Conservation (phyloP, 2,113 vertebrate genomes). For the Rhagologus leucostigma region DNA sequence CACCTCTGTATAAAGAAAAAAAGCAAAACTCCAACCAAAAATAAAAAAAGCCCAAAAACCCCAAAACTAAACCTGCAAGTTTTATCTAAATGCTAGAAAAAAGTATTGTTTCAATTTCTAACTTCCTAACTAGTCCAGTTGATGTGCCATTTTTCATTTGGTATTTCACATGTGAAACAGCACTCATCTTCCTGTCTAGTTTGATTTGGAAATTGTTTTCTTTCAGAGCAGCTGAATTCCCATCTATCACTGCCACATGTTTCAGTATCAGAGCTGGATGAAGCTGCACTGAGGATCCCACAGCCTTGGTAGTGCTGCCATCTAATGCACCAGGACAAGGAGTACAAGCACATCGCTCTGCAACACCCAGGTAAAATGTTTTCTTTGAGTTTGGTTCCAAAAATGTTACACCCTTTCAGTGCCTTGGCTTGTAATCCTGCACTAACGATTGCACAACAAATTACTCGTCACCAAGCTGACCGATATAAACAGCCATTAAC, state of each 20-base stretch:
- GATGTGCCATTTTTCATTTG: not conserved
- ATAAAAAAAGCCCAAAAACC: not conserved
- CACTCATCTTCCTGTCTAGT: not conserved
- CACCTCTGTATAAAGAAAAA: not conserved
- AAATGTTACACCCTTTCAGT: not conserved
- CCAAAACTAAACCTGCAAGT: not conserved
- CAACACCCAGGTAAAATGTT: not conserved
- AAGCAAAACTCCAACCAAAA: not conserved
- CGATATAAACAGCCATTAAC: not conserved
- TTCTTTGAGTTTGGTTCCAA: accelerated
- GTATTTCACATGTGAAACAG: not conserved
- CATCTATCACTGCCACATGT: accelerated
- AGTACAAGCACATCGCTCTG: not conserved
- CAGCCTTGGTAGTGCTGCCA: not conserved
- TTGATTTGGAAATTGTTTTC: not conserved
- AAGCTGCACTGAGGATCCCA: not conserved
- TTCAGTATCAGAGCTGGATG: not conserved
- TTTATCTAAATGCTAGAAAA: not conserved
- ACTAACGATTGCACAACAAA: not conserved
- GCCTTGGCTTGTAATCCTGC: not conserved
- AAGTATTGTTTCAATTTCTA: not conserved
- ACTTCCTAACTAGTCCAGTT: not conserved
- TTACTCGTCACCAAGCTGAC: not conserved
- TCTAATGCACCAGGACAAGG: not conserved
- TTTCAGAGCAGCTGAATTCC: not conserved